These are phyloP conservation scores for Lycodopsis pacificus DNA, from an alignment of 2,797 vertebrate genomes.

Conservation along the genomic window DNA sequence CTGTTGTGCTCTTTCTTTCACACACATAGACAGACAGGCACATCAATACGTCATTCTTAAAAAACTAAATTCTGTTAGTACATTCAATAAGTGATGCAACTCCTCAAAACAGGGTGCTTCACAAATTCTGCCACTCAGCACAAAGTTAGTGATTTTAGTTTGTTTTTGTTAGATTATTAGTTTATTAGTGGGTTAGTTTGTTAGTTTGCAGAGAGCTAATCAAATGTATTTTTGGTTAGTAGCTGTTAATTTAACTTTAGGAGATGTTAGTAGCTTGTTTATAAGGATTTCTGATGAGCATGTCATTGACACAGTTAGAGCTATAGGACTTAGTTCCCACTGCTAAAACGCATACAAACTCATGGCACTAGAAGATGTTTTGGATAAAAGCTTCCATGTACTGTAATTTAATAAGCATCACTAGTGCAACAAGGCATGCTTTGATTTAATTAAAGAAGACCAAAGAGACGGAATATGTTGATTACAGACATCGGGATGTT, in stretches of 20 bases:
- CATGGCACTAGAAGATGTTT: slow-evolving; percentile 12
- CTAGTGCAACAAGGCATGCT: slow-evolving; percentile 48
- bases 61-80: slow-evolving; percentile 39
- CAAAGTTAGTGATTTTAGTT: slow-evolving; percentile 58
- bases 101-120: slow-evolving; percentile 25
- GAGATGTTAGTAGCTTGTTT: slow-evolving; percentile 58
- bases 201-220: slow-evolving; percentile 70
- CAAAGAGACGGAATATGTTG: slow-evolving; percentile 10
- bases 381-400: slow-evolving; percentile 3
- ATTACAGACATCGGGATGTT: slow-evolving; percentile 1
- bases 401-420: slow-evolving; percentile 12
- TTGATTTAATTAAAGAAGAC: slow-evolving; percentile 20
- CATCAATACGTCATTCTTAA: slow-evolving; percentile 8
- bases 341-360: not conserved
- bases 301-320: not conserved
- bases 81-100: slow-evolving; percentile 39
- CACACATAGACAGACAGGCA: slow-evolving; percentile 20
- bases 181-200: slow-evolving; percentile 82
- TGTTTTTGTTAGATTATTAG: slow-evolving; percentile 73
- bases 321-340: not conserved
- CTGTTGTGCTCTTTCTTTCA: not conserved
- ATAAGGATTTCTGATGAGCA: not conserved
- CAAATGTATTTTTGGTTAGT: slow-evolving; percentile 70
- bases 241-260: slow-evolving; percentile 35
- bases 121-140: slow-evolving; percentile 32